These are phyloP conservation scores for Psilopsiagon aymara DNA, from an alignment of 2,113 vertebrate genomes.

Conservation along the genomic window DNA sequence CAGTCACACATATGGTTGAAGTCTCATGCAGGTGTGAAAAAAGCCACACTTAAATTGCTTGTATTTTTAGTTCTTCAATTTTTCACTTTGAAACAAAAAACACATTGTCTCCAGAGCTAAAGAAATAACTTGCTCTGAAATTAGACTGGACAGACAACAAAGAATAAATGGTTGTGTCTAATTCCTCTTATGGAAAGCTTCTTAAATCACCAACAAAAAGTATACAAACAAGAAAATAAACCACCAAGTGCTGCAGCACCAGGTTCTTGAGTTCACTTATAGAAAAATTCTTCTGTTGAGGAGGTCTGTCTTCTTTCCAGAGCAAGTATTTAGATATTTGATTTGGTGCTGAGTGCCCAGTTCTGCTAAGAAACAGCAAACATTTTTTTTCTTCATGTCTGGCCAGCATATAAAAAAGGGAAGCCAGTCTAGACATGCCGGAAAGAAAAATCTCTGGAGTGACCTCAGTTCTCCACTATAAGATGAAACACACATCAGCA, in stretches of 20 bases:
- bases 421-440: conserved; percentile 53
- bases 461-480: conserved; percentile 36
- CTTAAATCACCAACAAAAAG: background rate
- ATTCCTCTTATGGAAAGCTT: background rate
- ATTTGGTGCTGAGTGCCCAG: conserved; percentile 38
- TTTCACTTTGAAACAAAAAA: conserved; percentile 19
- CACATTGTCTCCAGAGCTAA: background rate
- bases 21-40: background rate
- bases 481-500: background rate
- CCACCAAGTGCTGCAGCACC: background rate
- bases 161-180: background rate
- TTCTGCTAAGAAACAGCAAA: conserved; percentile 40
- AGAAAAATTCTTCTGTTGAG: background rate
- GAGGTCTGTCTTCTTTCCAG: conserved; percentile 19
- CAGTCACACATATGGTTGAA: background rate
- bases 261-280: background rate
- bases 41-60: background rate
- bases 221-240: background rate
- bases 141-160: background rate
- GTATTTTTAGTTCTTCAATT: background rate
- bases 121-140: background rate
- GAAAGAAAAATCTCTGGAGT: conserved; percentile 47
- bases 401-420: conserved; percentile 48
- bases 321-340: conserved; percentile 57
- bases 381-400: background rate